Conservation (phyloP, 2,888 invertebrate genomes). For the Lucinisca nassula region DNA sequence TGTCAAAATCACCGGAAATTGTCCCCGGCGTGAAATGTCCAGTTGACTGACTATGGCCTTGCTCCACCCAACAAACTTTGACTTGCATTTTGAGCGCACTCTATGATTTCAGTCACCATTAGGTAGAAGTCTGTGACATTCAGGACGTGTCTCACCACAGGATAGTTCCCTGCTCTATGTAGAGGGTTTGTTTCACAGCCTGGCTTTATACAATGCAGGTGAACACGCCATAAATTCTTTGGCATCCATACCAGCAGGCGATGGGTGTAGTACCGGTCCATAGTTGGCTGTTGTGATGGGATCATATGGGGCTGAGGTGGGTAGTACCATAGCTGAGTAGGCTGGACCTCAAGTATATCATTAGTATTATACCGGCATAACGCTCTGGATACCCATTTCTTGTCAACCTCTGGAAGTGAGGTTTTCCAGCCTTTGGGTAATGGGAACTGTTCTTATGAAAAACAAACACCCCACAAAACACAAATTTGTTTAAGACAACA, state of each 20-base stretch:
- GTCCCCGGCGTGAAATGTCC: constrained; percentile 52
- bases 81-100: constrained; percentile 46
- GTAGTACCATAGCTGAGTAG: constrained; percentile 40
- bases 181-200: constrained; percentile 26
- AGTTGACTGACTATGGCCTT: constrained; percentile 55
- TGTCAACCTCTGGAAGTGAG: constrained; percentile 36
- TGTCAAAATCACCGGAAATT: constrained; percentile 65
- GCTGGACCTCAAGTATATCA: constrained; percentile 41
- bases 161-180: constrained; percentile 49
- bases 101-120: constrained; percentile 55
- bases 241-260: constrained; percentile 64
- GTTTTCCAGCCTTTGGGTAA: constrained; percentile 39
- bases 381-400: constrained; percentile 47
- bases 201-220: constrained; percentile 31
- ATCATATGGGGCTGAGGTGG: constrained; percentile 52
- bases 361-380: constrained; percentile 10
- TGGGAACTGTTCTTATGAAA: constrained; percentile 10
- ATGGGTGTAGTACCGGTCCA: constrained; percentile 56
- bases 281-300: constrained; percentile 9
- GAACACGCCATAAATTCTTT: constrained; percentile 34
- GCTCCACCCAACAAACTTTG: constrained; percentile 45
- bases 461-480: neutral
- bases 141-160: constrained; percentile 51
- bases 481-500: neutral
- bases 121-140: constrained; percentile 58